These are phyloP conservation scores for Excalfactoria chinensis DNA, from an alignment of 2,113 vertebrate species.

Conservation along the genomic window DNA sequence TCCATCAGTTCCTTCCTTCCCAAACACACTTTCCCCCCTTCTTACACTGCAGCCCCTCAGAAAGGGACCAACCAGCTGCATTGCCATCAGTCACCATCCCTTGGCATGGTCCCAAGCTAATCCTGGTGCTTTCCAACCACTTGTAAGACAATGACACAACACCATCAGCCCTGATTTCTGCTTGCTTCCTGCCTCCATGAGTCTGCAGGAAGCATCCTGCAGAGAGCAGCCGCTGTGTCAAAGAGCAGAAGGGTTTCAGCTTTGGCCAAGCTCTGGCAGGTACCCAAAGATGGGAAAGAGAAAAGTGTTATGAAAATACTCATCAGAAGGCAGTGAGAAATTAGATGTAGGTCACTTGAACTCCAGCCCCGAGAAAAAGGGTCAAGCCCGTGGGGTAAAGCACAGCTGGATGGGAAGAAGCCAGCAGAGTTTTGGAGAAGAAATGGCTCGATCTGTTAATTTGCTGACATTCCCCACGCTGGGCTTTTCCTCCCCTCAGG, in stretches of 20 bases:
- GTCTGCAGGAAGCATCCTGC: not conserved
- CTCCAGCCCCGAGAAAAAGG: constrained; percentile 16
- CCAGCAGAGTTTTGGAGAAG: constrained; percentile 36
- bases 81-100: fast-evolving
- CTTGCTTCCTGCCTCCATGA: not conserved
- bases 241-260: constrained; percentile 24
- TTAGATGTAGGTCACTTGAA: constrained; percentile 46
- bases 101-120: not conserved
- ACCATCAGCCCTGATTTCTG: fast-evolving
- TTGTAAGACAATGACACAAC: not conserved
- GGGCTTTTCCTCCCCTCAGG: not conserved
- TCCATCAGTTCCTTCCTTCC: not conserved
- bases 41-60: not conserved
- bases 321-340: constrained; percentile 40
- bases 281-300: not conserved
- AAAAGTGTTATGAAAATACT: constrained; percentile 39
- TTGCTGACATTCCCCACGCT: constrained; percentile 12
- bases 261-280: constrained; percentile 24
- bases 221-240: constrained; percentile 40
- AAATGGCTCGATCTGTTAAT: constrained; percentile 41
- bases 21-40: not conserved
- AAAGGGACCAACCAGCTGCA: not conserved
- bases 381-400: constrained; percentile 36
- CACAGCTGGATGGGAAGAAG: constrained; percentile 47
- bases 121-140: not conserved